Evolutionary conservation across 2,888 invertebrate genomes (phyloP), one percentile per base, ranked within the genome.

Genomic region (Perdita meconis): DNA sequence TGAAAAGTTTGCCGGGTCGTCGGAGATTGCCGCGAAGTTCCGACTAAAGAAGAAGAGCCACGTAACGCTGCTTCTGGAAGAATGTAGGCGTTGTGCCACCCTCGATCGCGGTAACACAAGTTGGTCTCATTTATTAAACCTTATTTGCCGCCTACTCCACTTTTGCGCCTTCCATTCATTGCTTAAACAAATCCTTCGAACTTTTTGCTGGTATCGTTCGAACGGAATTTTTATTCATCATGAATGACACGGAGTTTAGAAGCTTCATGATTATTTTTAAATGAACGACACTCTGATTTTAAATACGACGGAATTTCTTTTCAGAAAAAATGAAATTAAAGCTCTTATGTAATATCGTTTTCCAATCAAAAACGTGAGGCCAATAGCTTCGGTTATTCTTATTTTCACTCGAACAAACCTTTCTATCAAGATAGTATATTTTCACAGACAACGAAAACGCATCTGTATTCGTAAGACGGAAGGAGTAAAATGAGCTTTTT

Each of bases 41-140:
- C 61, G 13, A 22, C 42, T 44, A 42, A 53, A 66, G 60, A 72
- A 74, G 60, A 72, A 74, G 71, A 69, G 44, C 56, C 26, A 40
- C n/a, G 67, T 42, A 69, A 69, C 30, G 38, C 47, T n/a, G 65
- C 44, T 42, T 42, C 12, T 30, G 56, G 56, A 68, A 56, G 73
- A 66, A 81, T 53, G 69, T 60, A 71, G 63, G 67, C 72, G 65
- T 72, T 44, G 72, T 57, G 53, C 16, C 22, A 50, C 47, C 70
- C 70, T 51, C 57, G 71, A 83, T 81, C 69, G 50, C 16, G 55
- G 16, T 38, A 50, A 24, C 30, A 50, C 67, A 50, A 68, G 51
- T 38, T 53, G 51, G 24, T 51, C 68, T 59, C 71, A 57, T 81
- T 76, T 74, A 51, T 63, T 40, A 55, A 42, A 66, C 55, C 57